Evolutionary conservation across 2,113 vertebrate genomes (phyloP).

Genomic region (Raja brachyura): DNA sequence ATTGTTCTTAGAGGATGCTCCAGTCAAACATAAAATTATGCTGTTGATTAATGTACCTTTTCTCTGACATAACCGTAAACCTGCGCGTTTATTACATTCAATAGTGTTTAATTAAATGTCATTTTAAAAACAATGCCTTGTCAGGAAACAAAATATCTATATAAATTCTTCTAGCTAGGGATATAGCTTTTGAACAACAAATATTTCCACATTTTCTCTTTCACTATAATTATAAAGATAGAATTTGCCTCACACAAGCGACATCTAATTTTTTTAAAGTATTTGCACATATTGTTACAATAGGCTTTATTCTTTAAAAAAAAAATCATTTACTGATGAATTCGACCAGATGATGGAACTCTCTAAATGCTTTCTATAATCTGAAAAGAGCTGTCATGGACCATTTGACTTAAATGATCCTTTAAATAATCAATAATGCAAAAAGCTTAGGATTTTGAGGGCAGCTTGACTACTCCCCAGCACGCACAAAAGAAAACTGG

Average conservation of each 20-base stretch:
- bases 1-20: background rate
- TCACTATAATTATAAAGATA: background rate
- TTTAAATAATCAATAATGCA: slow-evolving; percentile 27
- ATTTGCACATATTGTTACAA: background rate
- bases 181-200: background rate
- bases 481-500: background rate
- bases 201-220: background rate
- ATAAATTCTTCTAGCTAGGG: background rate
- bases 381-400: slow-evolving; percentile 24
- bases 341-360: background rate
- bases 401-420: slow-evolving; percentile 37
- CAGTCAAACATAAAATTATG: background rate
- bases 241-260: background rate
- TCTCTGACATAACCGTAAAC: background rate
- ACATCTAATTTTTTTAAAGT: background rate
- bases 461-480: background rate
- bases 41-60: background rate
- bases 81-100: background rate
- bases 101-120: background rate
- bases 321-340: background rate
- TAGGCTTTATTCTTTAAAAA: background rate
- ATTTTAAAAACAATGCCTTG: background rate
- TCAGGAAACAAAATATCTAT: background rate
- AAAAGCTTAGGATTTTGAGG: slow-evolving; percentile 18
- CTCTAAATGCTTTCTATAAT: slow-evolving; percentile 13